phyloP scores from a whole-genome alignment of 1,140 invertebrate genomes.

The Monochamus saltuarius region DNA sequence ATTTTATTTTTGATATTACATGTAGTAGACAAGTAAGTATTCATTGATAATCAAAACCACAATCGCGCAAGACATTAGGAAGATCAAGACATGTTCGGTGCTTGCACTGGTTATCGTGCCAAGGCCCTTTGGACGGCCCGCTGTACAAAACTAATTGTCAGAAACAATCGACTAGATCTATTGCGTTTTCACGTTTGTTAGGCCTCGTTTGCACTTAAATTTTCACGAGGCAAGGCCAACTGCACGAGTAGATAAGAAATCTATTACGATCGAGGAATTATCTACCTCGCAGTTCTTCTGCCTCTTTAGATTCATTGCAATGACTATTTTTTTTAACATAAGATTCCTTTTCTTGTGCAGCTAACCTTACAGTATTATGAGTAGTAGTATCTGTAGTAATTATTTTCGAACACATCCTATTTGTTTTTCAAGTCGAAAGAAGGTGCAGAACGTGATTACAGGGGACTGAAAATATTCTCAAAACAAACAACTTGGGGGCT shows the following conservation, averaged over 20 bases:
- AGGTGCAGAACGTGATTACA: constrained; percentile 15
- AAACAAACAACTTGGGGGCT: not conserved
- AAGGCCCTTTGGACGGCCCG: constrained; percentile 30
- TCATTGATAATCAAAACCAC: constrained; percentile 40
- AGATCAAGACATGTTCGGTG: constrained; percentile 42
- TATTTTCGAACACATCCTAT: constrained; percentile 27
- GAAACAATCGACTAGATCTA: constrained; percentile 37
- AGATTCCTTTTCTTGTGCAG: too few species aligned
- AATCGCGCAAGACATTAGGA: constrained; percentile 43
- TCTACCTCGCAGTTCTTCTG: too few species aligned
- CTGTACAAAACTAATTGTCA: constrained; percentile 24
- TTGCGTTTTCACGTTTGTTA: constrained; percentile 33
- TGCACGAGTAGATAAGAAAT: not conserved
- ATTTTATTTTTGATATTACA: constrained; percentile 46
- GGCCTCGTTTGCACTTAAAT: constrained; percentile 30
- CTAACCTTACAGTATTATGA: not conserved
- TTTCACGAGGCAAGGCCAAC: not conserved
- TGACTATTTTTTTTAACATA: too few species aligned
- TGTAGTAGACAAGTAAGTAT: constrained; percentile 45
- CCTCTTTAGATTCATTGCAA: too few species aligned
- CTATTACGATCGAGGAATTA: too few species aligned
- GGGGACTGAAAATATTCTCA: constrained; percentile 1
- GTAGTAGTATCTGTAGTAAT: constrained; percentile 23
- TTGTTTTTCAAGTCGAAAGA: constrained; percentile 18
- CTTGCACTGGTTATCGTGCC: constrained; percentile 10